These are phyloP conservation scores for Sebastes glaucus DNA, from an alignment of 2,797 vertebrate species.

Conservation along the genomic window DNA sequence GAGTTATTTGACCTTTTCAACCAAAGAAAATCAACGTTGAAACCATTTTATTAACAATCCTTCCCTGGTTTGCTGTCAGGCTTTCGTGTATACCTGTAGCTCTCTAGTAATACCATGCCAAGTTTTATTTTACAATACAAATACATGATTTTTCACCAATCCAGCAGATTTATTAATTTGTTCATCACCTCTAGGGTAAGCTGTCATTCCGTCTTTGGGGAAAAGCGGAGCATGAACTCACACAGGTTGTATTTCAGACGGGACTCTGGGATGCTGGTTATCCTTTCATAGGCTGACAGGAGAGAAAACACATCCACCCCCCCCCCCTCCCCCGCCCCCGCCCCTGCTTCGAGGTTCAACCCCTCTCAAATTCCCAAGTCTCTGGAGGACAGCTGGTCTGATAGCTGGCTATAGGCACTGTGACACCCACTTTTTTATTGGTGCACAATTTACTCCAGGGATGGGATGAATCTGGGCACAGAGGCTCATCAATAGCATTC, in stretches of 20 bases:
- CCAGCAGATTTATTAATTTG: conserved; percentile 34
- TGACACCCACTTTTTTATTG: conserved; percentile 33
- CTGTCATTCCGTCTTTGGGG: conserved; percentile 57
- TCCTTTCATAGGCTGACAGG: conserved; percentile 64
- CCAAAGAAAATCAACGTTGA: neutral
- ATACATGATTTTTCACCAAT: conserved; percentile 14
- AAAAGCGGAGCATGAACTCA: conserved; percentile 52
- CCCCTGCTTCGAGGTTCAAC: conserved; percentile 51
- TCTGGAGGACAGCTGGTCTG: conserved; percentile 50
- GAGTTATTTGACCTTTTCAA: neutral
- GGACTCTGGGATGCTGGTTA: conserved; percentile 51
- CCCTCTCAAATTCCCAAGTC: conserved; percentile 45
- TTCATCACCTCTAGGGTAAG: conserved; percentile 34
- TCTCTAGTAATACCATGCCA: conserved; percentile 2
- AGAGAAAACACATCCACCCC: conserved; percentile 21
- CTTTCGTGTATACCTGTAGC: neutral
- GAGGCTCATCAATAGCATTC: conserved; percentile 8
- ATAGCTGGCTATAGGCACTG: conserved; percentile 19
- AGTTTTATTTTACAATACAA: conserved; percentile 15
- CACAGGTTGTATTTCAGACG: conserved; percentile 54
- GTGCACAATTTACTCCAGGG: conserved; percentile 26
- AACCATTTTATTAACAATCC: neutral
- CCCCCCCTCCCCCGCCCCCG: neutral
- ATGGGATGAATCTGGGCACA: neutral
- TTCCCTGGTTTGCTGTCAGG: too few relatives aligned